These are phyloP conservation scores for Stenopsyche tienmushanensis DNA, from an alignment of 1,140 invertebrate genomes.

Conservation along the genomic window DNA sequence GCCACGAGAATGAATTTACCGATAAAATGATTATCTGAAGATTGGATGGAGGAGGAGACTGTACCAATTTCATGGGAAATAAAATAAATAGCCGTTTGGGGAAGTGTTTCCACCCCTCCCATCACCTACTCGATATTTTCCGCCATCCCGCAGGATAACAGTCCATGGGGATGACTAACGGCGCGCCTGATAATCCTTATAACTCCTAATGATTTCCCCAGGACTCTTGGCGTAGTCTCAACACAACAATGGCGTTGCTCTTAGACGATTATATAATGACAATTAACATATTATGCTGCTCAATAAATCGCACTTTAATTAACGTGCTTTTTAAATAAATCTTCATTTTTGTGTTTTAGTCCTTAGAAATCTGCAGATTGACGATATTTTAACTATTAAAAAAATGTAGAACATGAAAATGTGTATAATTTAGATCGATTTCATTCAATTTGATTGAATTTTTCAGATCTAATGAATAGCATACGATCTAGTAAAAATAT, in stretches of 20 bases:
- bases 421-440: too few relatives aligned
- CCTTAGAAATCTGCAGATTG: too few relatives aligned
- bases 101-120: background rate
- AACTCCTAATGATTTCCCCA: conserved; percentile 28
- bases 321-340: too few relatives aligned
- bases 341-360: too few relatives aligned
- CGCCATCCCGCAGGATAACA: conserved; percentile 22
- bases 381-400: too few relatives aligned
- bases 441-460: too few relatives aligned
- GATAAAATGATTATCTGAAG: conserved; percentile 28
- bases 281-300: background rate
- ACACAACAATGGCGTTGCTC: background rate
- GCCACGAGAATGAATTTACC: background rate
- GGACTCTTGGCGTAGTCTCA: conserved; percentile 7
- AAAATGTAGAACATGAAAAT: too few relatives aligned
- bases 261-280: background rate
- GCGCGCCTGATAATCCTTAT: conserved; percentile 25
- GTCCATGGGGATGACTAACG: conserved; percentile 23
- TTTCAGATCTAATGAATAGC: too few relatives aligned
- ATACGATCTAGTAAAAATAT: too few relatives aligned
- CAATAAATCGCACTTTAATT: too few relatives aligned
- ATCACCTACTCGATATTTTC: conserved; percentile 14
- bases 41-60: conserved; percentile 2
- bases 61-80: conserved; percentile 39
- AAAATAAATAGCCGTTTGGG: conserved; percentile 33